A percentile compares a stretch with the other conserved stretches of the same genome.
Conservation (phyloP, 2,888 invertebrate genomes). For the Dyspetes luteomarginatus region DNA sequence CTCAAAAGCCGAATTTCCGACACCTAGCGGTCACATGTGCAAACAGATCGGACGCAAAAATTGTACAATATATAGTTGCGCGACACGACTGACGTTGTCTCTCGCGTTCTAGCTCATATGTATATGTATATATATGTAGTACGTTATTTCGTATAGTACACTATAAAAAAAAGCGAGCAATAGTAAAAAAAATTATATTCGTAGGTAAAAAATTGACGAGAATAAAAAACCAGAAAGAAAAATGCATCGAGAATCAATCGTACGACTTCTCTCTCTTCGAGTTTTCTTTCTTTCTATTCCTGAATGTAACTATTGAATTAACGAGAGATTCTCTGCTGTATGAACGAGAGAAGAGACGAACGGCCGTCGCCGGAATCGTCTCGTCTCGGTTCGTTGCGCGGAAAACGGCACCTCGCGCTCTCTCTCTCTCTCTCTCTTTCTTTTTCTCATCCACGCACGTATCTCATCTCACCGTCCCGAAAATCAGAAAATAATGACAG, state of each 20-base stretch:
- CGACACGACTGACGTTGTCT: conserved; percentile 6
- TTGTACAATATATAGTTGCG: conserved; percentile 20
- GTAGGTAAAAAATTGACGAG: neutral
- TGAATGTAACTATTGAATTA: neutral
- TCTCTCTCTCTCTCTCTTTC: neutral
- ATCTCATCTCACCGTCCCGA: neutral
- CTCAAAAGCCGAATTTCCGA: conserved; percentile 47
- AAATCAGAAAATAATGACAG: conserved; percentile 14
- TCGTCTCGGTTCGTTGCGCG: conserved; percentile 44
- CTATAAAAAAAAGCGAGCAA: neutral
- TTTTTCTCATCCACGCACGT: neutral
- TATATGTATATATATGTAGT: neutral
- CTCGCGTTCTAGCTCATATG: conserved; percentile 1
- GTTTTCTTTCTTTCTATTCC: neutral
- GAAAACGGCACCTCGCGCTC: conserved; percentile 12
- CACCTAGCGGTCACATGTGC: conserved; percentile 46
- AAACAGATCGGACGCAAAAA: conserved; percentile 29
- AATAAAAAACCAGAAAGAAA: neutral
- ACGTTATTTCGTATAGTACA: conserved; percentile 15
- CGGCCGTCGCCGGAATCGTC: conserved; percentile 33
- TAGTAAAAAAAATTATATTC: neutral
- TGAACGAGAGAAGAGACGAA: conserved; percentile 14
- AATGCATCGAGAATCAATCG: neutral
- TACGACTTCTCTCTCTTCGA: neutral
- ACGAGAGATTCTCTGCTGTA: neutral